Conservation (phyloP, 2,113 vertebrate genomes). For the Coracopsis vasa region DNA sequence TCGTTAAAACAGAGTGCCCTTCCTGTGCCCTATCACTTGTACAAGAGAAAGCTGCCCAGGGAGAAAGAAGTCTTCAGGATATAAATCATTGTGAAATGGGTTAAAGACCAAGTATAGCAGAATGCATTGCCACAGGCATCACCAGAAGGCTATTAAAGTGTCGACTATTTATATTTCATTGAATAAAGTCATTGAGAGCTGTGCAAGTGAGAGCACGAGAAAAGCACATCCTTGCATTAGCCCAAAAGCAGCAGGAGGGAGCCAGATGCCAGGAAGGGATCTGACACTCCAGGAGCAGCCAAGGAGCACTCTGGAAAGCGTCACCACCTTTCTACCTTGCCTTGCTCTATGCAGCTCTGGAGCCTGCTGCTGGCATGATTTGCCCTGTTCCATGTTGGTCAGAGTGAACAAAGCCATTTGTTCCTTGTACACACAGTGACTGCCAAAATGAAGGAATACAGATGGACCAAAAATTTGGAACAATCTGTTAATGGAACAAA, state of each 20-base stretch:
- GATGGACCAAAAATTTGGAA: background rate
- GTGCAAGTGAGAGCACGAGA: background rate
- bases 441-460: accelerated
- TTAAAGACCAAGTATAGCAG: background rate
- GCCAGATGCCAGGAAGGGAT: background rate
- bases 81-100: background rate
- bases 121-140: background rate
- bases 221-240: background rate
- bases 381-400: background rate
- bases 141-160: background rate
- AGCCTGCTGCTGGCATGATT: background rate
- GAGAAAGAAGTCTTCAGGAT: background rate
- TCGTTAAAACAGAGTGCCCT: background rate
- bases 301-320: background rate
- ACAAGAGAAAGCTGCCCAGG: background rate
- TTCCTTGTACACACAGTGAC: background rate
- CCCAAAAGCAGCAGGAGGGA: background rate
- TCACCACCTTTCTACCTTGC: background rate
- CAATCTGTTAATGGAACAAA: background rate
- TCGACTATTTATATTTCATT: background rate
- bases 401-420: background rate
- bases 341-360: accelerated
- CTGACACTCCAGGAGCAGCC: accelerated
- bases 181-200: background rate
- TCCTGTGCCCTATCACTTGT: background rate